phyloP scores from a whole-genome alignment of 2,888 invertebrate species.

The Lepetodrilus schrolli region DNA sequence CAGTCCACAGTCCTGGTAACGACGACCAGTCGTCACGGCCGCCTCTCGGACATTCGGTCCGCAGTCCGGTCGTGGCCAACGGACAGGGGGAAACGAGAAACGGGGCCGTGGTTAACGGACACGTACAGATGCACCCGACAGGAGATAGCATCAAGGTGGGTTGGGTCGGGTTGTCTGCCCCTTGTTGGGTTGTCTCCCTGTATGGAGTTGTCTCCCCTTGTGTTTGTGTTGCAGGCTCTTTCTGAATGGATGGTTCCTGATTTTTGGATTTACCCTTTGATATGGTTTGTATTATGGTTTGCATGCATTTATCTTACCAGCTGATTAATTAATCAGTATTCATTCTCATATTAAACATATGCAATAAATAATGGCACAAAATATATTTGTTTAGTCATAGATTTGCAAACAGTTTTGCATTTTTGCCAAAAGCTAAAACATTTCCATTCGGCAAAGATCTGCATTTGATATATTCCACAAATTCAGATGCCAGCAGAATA shows the following conservation, averaged over 20 bases:
- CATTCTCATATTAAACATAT: too few relatives aligned
- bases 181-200: too few relatives aligned
- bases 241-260: neutral
- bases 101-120: slow-evolving; percentile 34
- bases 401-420: too few relatives aligned
- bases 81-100: slow-evolving; percentile 34
- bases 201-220: too few relatives aligned
- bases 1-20: slow-evolving; percentile 37
- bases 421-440: too few relatives aligned
- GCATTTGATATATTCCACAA: too few relatives aligned
- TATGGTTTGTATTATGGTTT: neutral
- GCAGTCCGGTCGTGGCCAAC: slow-evolving; percentile 28
- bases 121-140: slow-evolving; percentile 38
- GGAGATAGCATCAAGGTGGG: slow-evolving; percentile 45
- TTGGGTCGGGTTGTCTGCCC: neutral
- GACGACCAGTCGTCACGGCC: slow-evolving; percentile 39
- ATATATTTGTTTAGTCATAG: too few relatives aligned
- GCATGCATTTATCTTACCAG: too few relatives aligned
- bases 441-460: too few relatives aligned
- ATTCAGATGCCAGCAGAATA: too few relatives aligned
- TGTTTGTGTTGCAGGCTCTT: neutral
- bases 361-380: too few relatives aligned
- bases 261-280: neutral
- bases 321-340: too few relatives aligned
- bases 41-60: slow-evolving; percentile 32